Base-by-base conservation (phyloP, 2,113 vertebrate genomes). In the Bettongia penicillata region DNA sequence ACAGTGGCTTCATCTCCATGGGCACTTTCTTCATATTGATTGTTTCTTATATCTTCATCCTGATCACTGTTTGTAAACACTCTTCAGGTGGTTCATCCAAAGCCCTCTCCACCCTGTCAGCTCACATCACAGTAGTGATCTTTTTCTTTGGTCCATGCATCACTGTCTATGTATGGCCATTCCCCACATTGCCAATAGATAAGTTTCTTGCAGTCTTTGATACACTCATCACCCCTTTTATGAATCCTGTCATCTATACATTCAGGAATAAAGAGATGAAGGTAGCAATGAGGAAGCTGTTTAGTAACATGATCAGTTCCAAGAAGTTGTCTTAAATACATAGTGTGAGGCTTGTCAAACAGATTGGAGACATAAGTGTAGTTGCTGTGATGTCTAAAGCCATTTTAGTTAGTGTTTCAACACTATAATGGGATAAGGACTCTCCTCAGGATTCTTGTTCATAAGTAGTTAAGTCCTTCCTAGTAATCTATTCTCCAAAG, bases 241-340 rank as follows among this genome's bases (percentile, higher is more conserved):
- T 98, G 43, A 98, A 98, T 89, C 96, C 97, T n/a, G 51, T 97
- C 92, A 98, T 98, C 92, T 98, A 98, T 0, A 97, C 97, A 22
- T 55, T 97, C 31, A 98, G 97, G 89, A 98, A 98, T 77, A 95
- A 96, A 91, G 96, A 98, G 89, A 96, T 98, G 94, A 97, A 96
- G 92, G 61, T 16, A 28, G 95, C 96, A 1, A 96, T 98, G 95
- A 97, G 47, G 43, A 98, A 96, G 61, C 61, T 97, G 89, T 84
- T 84, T 7, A 43, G 68, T 84, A 84, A 84, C 19, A 84, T 77
- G 14, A 77, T 84, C 2, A 84, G n/a, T 84, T 84, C n/a, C 19
- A 43, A 19, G n/a, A 84, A 84, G n/a, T 43, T 23, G 22, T 84
- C 19, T 43, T 84, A 84, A 84, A 43, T 55, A 55, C 6, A 43